These are phyloP conservation scores for Archips xylosteana DNA, from an alignment of 2,888 invertebrate species.

Conservation along the genomic window DNA sequence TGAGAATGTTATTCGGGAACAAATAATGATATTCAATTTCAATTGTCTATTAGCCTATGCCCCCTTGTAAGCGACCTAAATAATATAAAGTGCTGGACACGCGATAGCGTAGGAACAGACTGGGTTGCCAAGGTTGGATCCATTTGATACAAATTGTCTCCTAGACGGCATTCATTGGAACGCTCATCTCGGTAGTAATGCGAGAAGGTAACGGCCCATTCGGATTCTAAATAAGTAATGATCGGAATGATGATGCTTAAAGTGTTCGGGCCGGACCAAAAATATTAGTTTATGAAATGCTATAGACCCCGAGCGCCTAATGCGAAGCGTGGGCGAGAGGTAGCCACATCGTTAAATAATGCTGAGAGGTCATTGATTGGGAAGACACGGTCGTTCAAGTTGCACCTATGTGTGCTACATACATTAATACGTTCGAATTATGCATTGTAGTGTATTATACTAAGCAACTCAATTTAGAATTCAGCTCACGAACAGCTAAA, in stretches of 20 bases:
- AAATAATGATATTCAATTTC: conserved; percentile 54
- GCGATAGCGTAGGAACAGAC: conserved; percentile 77
- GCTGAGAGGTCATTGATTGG: conserved; percentile 79
- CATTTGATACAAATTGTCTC: conserved; percentile 77
- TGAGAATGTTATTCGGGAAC: conserved; percentile 19
- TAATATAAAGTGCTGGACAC: conserved; percentile 65
- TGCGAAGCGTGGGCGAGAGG: conserved; percentile 73
- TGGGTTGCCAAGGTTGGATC: conserved; percentile 82
- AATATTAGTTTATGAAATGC: conserved; percentile 66
- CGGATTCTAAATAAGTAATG: conserved; percentile 51
- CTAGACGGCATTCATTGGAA: conserved; percentile 52
- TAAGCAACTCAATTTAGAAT: background rate
- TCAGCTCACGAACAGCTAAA: background rate
- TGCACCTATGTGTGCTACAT: conserved; percentile 47
- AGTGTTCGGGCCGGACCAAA: conserved; percentile 58
- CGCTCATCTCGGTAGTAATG: conserved; percentile 32
- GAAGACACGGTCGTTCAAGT: conserved; percentile 57
- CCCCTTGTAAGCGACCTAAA: conserved; percentile 64
- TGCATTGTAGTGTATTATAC: background rate
- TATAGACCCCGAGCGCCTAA: conserved; percentile 58
- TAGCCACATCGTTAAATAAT: conserved; percentile 72
- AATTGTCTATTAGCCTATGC: conserved; percentile 61
- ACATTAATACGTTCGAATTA: conserved; percentile 49
- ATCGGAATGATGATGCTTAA: conserved; percentile 51
- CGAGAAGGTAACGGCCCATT: conserved; percentile 31